phyloP scores from a whole-genome alignment of 2,888 invertebrate species.

The Odontocerum albicorne region DNA sequence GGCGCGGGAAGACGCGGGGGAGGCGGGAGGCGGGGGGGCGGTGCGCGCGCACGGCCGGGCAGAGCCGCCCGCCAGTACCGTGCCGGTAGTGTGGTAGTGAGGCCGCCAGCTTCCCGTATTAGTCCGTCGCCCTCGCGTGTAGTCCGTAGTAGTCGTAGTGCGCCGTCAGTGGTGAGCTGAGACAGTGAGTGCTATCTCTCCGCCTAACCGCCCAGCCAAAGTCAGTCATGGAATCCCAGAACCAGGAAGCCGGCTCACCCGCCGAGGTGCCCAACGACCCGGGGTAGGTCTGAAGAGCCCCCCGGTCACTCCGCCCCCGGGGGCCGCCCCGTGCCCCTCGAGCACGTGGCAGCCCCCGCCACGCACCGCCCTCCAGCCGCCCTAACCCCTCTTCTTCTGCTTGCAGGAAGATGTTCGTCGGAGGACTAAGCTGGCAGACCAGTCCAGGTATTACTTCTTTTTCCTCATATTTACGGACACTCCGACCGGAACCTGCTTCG shows the following conservation, averaged over 20 bases:
- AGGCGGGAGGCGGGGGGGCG: conserved; percentile 5
- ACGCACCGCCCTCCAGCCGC: conserved; percentile 34
- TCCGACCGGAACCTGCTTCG: too few relatives aligned
- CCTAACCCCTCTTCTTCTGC: conserved; percentile 41
- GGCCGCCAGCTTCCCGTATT: conserved; percentile 59
- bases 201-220: not conserved
- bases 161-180: too few relatives aligned
- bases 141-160: conserved; percentile 57
- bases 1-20: not conserved
- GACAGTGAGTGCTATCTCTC: conserved; percentile 17
- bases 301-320: conserved; percentile 32
- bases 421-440: conserved; percentile 99
- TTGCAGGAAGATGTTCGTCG: conserved; percentile 99
- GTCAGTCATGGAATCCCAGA: conserved; percentile 69
- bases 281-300: conserved; percentile 65
- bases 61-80: conserved; percentile 58
- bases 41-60: conserved; percentile 31
- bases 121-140: conserved; percentile 46
- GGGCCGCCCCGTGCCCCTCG: conserved; percentile 32
- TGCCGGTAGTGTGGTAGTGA: conserved; percentile 69
- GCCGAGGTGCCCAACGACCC: conserved; percentile 94
- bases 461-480: too few relatives aligned
- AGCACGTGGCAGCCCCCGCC: conserved; percentile 31
- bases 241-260: conserved; percentile 80
- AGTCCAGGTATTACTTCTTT: conserved; percentile 96